Percentiles rank a stretch among this genome's conserved stretches.
phyloP scores from a whole-genome alignment of 2,888 invertebrate species.

The Mythimna pallens region DNA sequence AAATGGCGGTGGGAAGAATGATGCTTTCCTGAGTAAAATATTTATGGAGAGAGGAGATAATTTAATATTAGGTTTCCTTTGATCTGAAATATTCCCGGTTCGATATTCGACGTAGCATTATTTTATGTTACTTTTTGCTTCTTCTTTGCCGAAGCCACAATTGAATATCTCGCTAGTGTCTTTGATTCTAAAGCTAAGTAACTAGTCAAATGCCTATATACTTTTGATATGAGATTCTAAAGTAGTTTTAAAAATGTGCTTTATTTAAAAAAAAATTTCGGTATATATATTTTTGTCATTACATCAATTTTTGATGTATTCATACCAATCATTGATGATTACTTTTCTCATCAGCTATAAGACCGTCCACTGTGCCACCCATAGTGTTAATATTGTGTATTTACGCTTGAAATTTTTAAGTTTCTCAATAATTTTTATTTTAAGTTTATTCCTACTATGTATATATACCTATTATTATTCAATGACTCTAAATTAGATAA shows the following conservation, averaged over 20 bases:
- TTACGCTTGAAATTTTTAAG: too few relatives aligned
- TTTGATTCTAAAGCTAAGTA: too few relatives aligned
- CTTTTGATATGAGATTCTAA: not conserved
- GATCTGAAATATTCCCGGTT: not conserved
- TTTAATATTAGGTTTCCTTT: slow-evolving; percentile 21
- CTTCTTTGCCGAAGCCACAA: not conserved
- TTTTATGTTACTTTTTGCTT: not conserved
- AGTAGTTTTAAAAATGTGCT: not conserved
- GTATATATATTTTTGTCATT: not conserved
- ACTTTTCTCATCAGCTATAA: too few relatives aligned
- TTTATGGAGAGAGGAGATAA: slow-evolving; percentile 7
- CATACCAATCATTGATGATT: too few relatives aligned
- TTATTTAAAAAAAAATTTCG: too few relatives aligned
- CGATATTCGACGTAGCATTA: not conserved
- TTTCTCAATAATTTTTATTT: too few relatives aligned
- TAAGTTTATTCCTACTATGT: too few relatives aligned
- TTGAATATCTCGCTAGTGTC: not conserved
- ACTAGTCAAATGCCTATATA: not conserved
- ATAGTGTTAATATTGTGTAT: too few relatives aligned
- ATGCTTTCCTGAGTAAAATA: not conserved
- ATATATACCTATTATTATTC: too few relatives aligned
- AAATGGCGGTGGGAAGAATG: not conserved
- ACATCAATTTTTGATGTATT: too few relatives aligned
- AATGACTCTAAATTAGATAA: too few relatives aligned
- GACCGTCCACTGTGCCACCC: too few relatives aligned